Base-by-base conservation (phyloP, 2,797 vertebrate genomes). In the Falco peregrinus region DNA sequence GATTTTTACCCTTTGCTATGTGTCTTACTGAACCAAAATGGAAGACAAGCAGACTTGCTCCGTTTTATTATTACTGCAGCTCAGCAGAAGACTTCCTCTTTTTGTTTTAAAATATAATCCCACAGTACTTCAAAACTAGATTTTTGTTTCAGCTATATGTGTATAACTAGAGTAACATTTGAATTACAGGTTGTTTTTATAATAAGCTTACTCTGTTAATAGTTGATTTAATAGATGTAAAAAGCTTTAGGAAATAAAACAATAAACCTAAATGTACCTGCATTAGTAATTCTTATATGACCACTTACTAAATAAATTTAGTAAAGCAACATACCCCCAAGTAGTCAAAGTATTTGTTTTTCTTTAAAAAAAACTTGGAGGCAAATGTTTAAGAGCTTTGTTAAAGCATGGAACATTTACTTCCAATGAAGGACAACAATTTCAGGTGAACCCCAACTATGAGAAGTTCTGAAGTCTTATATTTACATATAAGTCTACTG, bases 271-370 rank as follows among this genome's bases (percentile, higher is more conserved):
- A 96, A 96, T 77, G 39, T 70, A 93, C 89, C 89, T 96, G 80
- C 89, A 76, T 37, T 65, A 97, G 60, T 60, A 89, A 92, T 93
- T 96, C 67, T 93, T 94, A 95, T 29, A 60, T 16, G 70, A 80
- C 68, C 82, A 76, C 39, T 96, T 93, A 94, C 60, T 96, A 93
- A 95, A 92, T 94, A 95, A 87, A 94, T 96, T 79, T 96, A 77
- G 82, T 92, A 97, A 94, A 90, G 82, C 80, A 96, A 41, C 82
- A 50, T 74, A 96, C 64, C 65, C 86, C 65, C 57, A 87, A 60
- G 92, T 43, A 96, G 77, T 94, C 84, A 92, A 89, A 88, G 59
- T 85, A 96, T 84, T 81, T 96, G 77, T 54, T 95, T 97, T 96
- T 95, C 82, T 84, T 87, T 95, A 80, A 93, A 75, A 43, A 95